Conservation (phyloP, 2,113 vertebrate genomes). For the Malurus melanocephalus region DNA sequence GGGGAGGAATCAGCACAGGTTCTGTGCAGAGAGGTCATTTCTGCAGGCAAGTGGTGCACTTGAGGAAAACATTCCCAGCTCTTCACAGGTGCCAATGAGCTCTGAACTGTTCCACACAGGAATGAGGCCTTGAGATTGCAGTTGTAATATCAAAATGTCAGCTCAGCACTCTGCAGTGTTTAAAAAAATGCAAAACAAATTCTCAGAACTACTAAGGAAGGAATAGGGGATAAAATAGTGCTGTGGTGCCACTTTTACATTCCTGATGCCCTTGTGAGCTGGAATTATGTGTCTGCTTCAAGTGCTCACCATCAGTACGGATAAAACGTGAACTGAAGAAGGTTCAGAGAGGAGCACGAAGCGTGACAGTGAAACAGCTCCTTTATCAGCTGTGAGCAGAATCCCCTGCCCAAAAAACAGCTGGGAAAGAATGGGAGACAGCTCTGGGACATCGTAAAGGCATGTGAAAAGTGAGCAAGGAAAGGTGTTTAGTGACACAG, state of each 20-base stretch:
- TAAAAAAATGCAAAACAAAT: not conserved
- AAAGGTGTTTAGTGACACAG: not conserved
- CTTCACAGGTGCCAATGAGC: not conserved
- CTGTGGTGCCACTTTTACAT: not conserved
- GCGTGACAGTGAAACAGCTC: not conserved
- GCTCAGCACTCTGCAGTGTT: not conserved
- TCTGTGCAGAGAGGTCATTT: not conserved
- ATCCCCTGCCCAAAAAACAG: not conserved
- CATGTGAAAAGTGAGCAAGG: not conserved
- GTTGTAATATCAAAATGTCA: not conserved
- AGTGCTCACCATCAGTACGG: not conserved
- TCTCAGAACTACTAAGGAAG: not conserved
- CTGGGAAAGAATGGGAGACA: not conserved
- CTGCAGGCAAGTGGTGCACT: not conserved
- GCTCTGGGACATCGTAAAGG: not conserved
- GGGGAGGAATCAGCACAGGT: not conserved
- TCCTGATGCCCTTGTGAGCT: not conserved
- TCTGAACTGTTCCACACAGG: not conserved
- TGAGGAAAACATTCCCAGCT: not conserved
- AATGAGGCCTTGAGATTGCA: not conserved
- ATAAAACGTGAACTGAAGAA: not conserved
- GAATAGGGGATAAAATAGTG: not conserved
- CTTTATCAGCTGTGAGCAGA: not conserved
- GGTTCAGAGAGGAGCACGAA: not conserved
- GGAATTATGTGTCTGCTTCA: not conserved